phyloP scores from a whole-genome alignment of 2,113 vertebrate species.

The Nycticorax nycticorax region DNA sequence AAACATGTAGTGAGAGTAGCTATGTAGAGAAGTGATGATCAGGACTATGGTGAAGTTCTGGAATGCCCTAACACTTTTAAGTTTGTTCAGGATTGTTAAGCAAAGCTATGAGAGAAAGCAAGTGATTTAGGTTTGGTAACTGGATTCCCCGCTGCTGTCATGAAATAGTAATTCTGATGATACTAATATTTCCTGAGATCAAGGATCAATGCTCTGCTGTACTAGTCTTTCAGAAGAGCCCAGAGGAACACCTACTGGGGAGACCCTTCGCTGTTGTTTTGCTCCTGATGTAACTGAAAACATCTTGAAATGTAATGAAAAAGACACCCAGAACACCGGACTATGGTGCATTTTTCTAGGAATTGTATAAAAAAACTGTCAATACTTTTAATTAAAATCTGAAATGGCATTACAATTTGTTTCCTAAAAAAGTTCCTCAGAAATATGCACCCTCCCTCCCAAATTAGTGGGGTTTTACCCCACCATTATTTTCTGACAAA shows the following conservation, averaged over 20 bases:
- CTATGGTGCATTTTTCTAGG: not conserved
- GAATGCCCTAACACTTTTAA: not conserved
- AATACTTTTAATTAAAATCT: not conserved
- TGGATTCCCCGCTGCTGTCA: not conserved
- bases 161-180: not conserved
- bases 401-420: fast-evolving
- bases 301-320: not conserved
- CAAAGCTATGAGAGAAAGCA: not conserved
- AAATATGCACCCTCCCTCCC: not conserved
- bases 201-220: not conserved
- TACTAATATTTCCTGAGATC: not conserved
- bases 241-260: not conserved
- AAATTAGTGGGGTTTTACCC: not conserved
- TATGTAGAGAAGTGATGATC: not conserved
- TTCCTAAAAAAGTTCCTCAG: not conserved
- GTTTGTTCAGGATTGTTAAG: not conserved
- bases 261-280: not conserved
- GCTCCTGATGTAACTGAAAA: not conserved
- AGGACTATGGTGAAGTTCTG: not conserved
- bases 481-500: not conserved
- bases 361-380: not conserved
- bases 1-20: not conserved
- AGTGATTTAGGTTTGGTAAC: not conserved
- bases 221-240: not conserved
- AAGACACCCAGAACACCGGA: not conserved